Evolutionary conservation across 2,888 invertebrate species (phyloP).

Genomic region (Pemphredon lugubris): DNA sequence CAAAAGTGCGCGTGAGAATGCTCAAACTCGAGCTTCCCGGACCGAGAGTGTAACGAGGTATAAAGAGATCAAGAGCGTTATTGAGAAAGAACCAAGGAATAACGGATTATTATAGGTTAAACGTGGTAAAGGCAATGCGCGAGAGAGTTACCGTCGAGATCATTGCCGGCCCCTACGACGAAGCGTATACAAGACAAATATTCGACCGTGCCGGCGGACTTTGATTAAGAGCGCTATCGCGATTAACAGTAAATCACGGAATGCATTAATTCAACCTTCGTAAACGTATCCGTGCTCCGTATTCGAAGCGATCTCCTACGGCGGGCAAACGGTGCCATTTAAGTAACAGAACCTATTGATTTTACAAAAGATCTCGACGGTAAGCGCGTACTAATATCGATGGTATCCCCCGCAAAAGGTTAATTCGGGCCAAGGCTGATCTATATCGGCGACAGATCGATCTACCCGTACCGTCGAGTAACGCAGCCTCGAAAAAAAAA

Average conservation of each 20-base stretch:
- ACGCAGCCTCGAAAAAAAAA: constrained; percentile 3
- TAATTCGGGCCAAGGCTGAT: constrained; percentile 56
- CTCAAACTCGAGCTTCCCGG: constrained; percentile 20
- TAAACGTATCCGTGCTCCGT: constrained; percentile 47
- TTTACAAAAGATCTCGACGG: constrained; percentile 57
- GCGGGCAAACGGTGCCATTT: constrained; percentile 57
- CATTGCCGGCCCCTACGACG: too few species aligned
- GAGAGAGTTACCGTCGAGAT: constrained; percentile 42
- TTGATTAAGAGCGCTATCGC: constrained; percentile 54
- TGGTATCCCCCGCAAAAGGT: constrained; percentile 37
- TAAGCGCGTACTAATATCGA: constrained; percentile 34
- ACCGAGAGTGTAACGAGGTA: not conserved
- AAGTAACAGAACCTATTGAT: constrained; percentile 58
- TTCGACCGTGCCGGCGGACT: constrained; percentile 30
- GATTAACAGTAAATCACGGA: constrained; percentile 63
- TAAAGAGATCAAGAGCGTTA: not conserved
- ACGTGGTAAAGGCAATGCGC: constrained; percentile 52
- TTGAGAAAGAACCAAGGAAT: constrained; percentile 4
- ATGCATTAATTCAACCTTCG: constrained; percentile 53
- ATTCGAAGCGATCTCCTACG: constrained; percentile 46
- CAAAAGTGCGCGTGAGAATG: constrained; percentile 53
- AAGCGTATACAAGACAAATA: constrained; percentile 4
- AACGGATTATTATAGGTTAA: constrained; percentile 47
- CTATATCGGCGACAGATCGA: constrained; percentile 13
- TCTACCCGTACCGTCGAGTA: constrained; percentile 29